A percentile compares a stretch with the other conserved stretches of the same genome.
These are phyloP conservation scores for Apodemus sylvaticus DNA, from an alignment of 2,113 vertebrate species.

Conservation along the genomic window DNA sequence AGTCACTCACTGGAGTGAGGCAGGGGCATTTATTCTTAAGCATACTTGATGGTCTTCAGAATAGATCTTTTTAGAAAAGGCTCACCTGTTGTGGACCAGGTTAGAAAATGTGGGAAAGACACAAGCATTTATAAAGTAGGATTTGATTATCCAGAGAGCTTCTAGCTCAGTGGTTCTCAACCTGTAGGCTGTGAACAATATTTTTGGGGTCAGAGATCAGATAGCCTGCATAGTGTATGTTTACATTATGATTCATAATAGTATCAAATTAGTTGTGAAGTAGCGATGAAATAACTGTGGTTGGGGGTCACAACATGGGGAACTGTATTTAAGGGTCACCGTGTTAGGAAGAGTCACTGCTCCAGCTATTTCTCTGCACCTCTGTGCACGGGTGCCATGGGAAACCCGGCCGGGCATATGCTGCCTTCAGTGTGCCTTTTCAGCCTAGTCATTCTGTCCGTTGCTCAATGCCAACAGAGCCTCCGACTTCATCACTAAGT, in stretches of 20 bases:
- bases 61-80: background rate
- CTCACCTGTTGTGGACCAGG: background rate
- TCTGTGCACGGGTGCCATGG: background rate
- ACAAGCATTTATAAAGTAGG: fast-evolving
- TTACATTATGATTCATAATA: background rate
- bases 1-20: background rate
- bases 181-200: background rate
- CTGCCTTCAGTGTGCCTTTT: background rate
- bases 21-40: background rate
- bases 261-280: background rate
- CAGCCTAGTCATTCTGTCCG: fast-evolving
- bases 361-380: background rate
- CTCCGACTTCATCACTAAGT: background rate
- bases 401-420: fast-evolving
- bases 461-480: fast-evolving
- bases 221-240: background rate
- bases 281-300: background rate
- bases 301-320: background rate
- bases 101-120: background rate
- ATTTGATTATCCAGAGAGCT: no score
- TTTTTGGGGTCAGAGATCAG: background rate
- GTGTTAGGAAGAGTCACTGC: background rate
- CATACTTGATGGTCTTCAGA: background rate
- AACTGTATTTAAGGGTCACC: background rate
- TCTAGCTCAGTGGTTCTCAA: background rate